Base-by-base conservation (phyloP, 1,140 invertebrate species). In the Temnothorax nylanderi region DNA sequence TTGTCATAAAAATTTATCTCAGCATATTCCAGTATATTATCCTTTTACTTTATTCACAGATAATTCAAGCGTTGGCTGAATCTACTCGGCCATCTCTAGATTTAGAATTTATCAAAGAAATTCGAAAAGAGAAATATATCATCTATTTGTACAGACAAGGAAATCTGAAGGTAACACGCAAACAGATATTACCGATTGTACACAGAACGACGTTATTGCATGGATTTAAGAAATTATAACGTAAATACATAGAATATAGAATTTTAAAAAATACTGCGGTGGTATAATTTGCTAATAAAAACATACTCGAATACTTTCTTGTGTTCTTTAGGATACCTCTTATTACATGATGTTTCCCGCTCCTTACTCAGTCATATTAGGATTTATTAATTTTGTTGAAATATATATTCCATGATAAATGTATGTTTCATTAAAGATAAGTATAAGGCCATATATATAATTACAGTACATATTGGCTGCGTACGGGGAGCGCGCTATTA, bases 131-230 rank as follows among this genome's bases (percentile, higher is more conserved):
- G 6, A 64, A 86, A 62, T 89, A 44, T 76, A 91, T 76, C 54
- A 87, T 96, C 34, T 85, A 90, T 41, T 94, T 95, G 64, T 96
- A 96, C 75, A 89, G 92, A 32, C 96, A 97, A 87, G 91, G 93
- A 78, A 97, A 97, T 93, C 87, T 96, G 8, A 95, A 95, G 88
- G 94, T 95, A 34, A 96, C 96, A 32, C 94, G 97, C 44, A 97
- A 97, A 94, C 96, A 97, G 92, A 95, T 97, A 87, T 88, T 97
- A 78, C 96, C 96, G 44, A 94, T 97, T 78, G 92, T 97, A 85
- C 96, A 95, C 92, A 58, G 88, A 26, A 41, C 51, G 6, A 18
- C 41, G 13, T 81, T 58, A 44, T 81, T 58, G n/a, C 26, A 67
- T 1, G 37, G 11, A 58, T 58, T 11, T 21, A 21, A 81, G 8